Evolutionary conservation across 2,113 vertebrate species (phyloP).

Genomic region (Oryctolagus cuniculus): DNA sequence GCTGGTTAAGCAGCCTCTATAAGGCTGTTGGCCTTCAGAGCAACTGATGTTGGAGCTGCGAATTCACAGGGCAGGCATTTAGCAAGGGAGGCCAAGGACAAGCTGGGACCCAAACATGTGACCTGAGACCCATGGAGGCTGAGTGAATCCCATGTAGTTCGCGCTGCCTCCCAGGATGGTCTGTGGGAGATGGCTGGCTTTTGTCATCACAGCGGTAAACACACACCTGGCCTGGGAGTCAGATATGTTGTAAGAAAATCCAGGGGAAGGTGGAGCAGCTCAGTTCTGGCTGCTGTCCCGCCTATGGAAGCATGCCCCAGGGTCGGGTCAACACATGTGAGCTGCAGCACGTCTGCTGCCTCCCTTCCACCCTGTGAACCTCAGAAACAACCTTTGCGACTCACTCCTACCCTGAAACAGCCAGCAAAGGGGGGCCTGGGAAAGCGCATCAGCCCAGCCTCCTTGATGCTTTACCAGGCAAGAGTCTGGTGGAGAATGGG

Average conservation of each 20-base stretch:
- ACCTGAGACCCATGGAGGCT: neutral
- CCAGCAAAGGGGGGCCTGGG: neutral
- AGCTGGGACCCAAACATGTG: too few relatives aligned
- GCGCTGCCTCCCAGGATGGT: neutral
- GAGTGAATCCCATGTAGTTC: fast-evolving
- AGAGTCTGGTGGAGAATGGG: neutral
- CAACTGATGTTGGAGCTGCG: neutral
- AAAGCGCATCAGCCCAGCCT: neutral
- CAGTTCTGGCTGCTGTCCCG: neutral
- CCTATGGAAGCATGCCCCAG: neutral
- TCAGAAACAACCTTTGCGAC: neutral
- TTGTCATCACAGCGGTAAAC: neutral
- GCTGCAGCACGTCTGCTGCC: neutral
- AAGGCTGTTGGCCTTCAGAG: neutral
- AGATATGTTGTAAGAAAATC: neutral
- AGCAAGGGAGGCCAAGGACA: neutral
- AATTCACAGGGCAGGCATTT: neutral
- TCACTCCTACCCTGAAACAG: neutral
- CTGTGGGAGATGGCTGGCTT: neutral
- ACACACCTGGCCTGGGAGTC: neutral
- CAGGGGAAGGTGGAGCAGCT: neutral
- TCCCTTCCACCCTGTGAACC: neutral
- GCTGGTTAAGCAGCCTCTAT: neutral
- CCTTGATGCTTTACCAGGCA: neutral
- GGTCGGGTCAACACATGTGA: fast-evolving